A percentile compares a stretch with the other conserved stretches of the same genome.
Conservation (phyloP, 2,888 invertebrate species). For the Troglohyphantes excavatus region DNA sequence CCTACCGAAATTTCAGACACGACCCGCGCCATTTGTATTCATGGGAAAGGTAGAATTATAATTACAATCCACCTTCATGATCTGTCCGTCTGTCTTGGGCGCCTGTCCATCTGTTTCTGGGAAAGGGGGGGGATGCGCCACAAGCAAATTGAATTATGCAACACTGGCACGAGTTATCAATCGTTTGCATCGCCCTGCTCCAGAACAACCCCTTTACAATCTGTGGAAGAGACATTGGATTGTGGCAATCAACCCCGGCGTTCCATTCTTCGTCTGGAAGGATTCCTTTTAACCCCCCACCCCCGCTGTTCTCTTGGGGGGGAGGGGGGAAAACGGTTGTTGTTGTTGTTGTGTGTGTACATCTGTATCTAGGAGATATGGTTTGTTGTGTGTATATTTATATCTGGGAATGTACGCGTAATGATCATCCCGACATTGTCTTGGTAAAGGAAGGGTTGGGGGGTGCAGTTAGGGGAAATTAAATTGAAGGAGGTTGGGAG, state of each 20-base stretch:
- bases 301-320: background rate
- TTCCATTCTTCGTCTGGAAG: conserved; percentile 60
- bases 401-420: background rate
- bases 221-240: conserved; percentile 52
- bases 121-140: no score
- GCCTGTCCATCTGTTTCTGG: conserved; percentile 74
- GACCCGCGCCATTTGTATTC: conserved; percentile 72
- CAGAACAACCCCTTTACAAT: conserved; percentile 73
- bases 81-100: conserved; percentile 71
- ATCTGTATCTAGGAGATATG: background rate
- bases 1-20: conserved; percentile 70
- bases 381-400: background rate
- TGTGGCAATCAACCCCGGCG: conserved; percentile 46
- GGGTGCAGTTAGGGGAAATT: background rate
- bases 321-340: no score
- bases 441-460: background rate
- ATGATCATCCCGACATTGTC: background rate
- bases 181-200: conserved; percentile 62
- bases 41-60: conserved; percentile 78
- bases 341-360: background rate
- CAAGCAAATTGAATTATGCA: conserved; percentile 77
- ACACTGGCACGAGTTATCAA: conserved; percentile 76
- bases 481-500: background rate
- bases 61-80: conserved; percentile 77
- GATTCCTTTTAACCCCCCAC: conserved; percentile 19